Percentiles rank a stretch among this genome's conserved stretches.
Conservation (phyloP, 2,113 vertebrate species). For the Tetraodon nigroviridis region DNA sequence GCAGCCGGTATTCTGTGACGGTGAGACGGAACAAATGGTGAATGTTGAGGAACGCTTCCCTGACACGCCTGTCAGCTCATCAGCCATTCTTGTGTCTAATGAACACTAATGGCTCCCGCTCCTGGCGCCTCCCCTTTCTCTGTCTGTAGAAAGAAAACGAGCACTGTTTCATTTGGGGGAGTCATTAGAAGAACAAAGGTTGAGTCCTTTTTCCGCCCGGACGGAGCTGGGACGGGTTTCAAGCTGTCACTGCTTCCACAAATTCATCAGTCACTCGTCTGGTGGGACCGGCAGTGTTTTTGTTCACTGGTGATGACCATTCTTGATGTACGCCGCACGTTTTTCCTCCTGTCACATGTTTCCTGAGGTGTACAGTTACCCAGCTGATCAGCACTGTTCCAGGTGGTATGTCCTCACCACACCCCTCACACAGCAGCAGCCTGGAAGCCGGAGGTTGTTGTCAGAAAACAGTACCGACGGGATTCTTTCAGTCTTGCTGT, state of each 20-base stretch:
- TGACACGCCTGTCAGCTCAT: constrained; percentile 24
- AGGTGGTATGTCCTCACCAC: constrained; percentile 16
- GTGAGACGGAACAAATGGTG: not conserved
- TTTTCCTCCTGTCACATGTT: not conserved
- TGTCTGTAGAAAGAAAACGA: constrained; percentile 1
- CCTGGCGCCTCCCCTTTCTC: not conserved
- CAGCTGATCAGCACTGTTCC: constrained; percentile 20
- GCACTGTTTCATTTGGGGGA: not conserved
- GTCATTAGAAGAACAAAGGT: constrained; percentile 58
- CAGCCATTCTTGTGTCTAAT: constrained; percentile 58
- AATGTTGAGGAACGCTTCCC: constrained; percentile 14
- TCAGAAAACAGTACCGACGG: constrained; percentile 33
- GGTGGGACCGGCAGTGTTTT: too few species aligned
- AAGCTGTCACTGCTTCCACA: not conserved
- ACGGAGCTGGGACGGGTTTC: constrained; percentile 6
- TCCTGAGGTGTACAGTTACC: not conserved
- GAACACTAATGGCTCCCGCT: constrained; percentile 47
- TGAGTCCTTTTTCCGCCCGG: constrained; percentile 30
- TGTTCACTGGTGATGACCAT: too few species aligned
- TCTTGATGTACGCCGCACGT: not conserved
- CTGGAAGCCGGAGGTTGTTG: not conserved
- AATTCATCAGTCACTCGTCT: not conserved
- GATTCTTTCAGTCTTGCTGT: constrained; percentile 31
- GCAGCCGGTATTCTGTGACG: not conserved
- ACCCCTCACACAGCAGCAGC: constrained; percentile 4